Percentiles rank a stretch among this genome's conserved stretches.
These are phyloP conservation scores for Myopa tessellatipennis DNA, from an alignment of 2,888 invertebrate genomes.

Conservation along the genomic window DNA sequence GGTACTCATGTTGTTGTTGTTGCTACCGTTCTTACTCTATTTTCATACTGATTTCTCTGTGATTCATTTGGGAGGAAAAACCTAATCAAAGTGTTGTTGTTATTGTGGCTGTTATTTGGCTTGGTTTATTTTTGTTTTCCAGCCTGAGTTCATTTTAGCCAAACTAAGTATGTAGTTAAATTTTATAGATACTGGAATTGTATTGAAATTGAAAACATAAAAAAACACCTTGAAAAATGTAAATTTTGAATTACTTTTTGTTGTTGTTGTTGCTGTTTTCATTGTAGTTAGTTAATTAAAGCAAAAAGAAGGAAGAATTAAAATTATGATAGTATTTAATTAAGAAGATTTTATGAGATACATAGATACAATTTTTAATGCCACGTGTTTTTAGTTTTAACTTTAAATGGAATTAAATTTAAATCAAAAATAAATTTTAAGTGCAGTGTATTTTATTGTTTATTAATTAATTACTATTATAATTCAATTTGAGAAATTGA, in stretches of 20 bases:
- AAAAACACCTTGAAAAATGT: conserved; percentile 15
- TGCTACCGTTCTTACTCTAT: background rate
- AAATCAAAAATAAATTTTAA: too few species aligned
- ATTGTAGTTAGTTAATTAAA: background rate
- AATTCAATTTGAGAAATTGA: too few species aligned
- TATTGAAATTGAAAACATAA: background rate
- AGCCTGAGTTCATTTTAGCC: background rate
- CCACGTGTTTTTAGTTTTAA: too few species aligned
- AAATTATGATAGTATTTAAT: background rate
- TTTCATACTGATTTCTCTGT: background rate
- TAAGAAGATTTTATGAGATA: background rate
- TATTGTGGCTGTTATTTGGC: background rate
- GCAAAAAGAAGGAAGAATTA: background rate
- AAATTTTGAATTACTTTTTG: background rate
- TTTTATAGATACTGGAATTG: background rate
- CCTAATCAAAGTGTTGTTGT: background rate
- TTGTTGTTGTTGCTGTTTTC: background rate
- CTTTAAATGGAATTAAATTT: too few species aligned
- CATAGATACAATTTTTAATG: background rate
- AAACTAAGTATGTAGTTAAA: background rate
- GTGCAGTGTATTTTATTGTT: too few species aligned
- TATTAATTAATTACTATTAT: too few species aligned
- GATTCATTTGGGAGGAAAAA: background rate
- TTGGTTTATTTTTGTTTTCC: background rate
- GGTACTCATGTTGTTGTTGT: background rate